Conservation (phyloP, 2,888 invertebrate genomes). For the Euplagia quadripunctaria region DNA sequence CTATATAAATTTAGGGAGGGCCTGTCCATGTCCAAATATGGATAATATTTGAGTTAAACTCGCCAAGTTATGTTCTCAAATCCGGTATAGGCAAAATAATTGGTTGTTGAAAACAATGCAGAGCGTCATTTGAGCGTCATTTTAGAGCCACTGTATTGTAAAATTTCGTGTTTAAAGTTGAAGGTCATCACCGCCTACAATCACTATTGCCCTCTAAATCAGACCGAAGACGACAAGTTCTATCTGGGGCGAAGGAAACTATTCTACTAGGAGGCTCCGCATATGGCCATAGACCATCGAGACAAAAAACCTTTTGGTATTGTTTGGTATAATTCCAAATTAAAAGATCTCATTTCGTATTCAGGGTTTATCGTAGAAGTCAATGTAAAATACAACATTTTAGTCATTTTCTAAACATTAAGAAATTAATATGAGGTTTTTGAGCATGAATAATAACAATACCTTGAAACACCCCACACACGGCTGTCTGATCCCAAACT, state of each 20-base stretch:
- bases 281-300: not conserved
- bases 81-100: too few relatives aligned
- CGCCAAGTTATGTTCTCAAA: too few relatives aligned
- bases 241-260: not conserved
- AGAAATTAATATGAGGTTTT: not conserved
- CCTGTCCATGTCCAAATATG: too few relatives aligned
- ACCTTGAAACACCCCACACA: too few relatives aligned
- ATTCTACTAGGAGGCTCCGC: not conserved
- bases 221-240: not conserved
- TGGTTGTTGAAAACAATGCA: not conserved
- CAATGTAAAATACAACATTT: not conserved
- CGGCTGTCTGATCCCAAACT: too few relatives aligned
- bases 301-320: not conserved
- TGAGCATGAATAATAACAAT: not conserved
- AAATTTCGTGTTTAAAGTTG: constrained; percentile 38
- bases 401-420: not conserved
- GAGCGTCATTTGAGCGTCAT: constrained; percentile 34
- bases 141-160: constrained; percentile 30
- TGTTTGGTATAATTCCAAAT: not conserved
- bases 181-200: constrained; percentile 35
- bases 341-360: not conserved
- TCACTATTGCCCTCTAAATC: constrained; percentile 24
- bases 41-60: too few relatives aligned
- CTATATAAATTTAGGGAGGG: too few relatives aligned
- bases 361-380: not conserved